Percentiles rank a stretch among this genome's conserved stretches.
Conservation (phyloP, 2,113 vertebrate species). For the Nibea albiflora region DNA sequence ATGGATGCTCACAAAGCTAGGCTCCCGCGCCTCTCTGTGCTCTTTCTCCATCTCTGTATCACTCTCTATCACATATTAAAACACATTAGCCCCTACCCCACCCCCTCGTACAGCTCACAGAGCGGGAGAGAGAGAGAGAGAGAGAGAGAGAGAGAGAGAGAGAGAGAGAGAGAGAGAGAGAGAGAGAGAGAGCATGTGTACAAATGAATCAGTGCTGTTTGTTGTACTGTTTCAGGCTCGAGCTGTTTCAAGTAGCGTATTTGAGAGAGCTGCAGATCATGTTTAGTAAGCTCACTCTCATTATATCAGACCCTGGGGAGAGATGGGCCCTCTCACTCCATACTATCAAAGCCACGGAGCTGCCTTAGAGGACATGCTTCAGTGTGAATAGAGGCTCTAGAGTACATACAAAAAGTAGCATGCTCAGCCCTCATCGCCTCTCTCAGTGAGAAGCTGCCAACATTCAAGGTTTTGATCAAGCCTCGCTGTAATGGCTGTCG, state of each 20-base stretch:
- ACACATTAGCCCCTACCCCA: slow-evolving; percentile 40
- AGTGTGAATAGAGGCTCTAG: slow-evolving; percentile 71
- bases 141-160: slow-evolving; percentile 21
- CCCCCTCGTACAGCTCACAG: slow-evolving; percentile 3
- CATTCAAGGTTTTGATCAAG: slow-evolving; percentile 81
- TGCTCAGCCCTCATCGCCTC: slow-evolving; percentile 76
- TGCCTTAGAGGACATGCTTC: slow-evolving; percentile 79
- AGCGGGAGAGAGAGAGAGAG: background rate
- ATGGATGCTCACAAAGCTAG: slow-evolving; percentile 38
- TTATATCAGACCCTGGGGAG: slow-evolving; percentile 83
- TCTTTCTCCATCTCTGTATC: slow-evolving; percentile 47
- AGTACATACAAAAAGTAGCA: slow-evolving; percentile 75
- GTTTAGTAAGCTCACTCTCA: slow-evolving; percentile 81
- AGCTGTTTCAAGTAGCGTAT: slow-evolving; percentile 73
- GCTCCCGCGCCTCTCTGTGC: slow-evolving; percentile 30
- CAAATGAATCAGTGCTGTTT: slow-evolving; percentile 72
- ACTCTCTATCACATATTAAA: slow-evolving; percentile 55
- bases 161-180: slow-evolving; percentile 28
- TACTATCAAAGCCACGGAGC: slow-evolving; percentile 79
- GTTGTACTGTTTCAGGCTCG: slow-evolving; percentile 70
- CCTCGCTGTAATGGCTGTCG: slow-evolving; percentile 67
- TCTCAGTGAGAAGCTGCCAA: slow-evolving; percentile 75
- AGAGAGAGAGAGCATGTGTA: slow-evolving; percentile 53
- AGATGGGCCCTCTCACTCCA: slow-evolving; percentile 71
- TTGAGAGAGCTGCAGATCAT: slow-evolving; percentile 76